Conservation (phyloP, 2,888 invertebrate species). For the Anodontia alba region DNA sequence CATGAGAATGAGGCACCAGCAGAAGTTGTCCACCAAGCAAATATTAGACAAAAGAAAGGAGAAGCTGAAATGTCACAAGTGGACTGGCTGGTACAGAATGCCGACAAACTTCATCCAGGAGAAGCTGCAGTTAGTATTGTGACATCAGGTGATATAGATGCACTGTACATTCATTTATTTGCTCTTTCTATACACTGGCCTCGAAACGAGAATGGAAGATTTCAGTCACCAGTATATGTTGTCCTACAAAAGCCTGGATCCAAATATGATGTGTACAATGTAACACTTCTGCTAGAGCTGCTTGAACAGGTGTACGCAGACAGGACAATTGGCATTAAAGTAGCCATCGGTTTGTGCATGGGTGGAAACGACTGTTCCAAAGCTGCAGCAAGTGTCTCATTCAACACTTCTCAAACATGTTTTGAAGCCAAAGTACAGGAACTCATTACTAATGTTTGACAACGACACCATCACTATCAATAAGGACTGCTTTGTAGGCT, state of each 20-base stretch:
- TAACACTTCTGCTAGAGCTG: conserved; percentile 21
- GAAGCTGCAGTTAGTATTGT: conserved; percentile 24
- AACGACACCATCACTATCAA: background rate
- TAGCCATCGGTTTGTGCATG: conserved; percentile 29
- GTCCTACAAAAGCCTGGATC: conserved; percentile 18
- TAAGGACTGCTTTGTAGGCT: background rate
- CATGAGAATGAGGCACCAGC: background rate
- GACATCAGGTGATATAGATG: conserved; percentile 42
- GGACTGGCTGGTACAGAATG: conserved; percentile 25
- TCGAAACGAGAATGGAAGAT: conserved; percentile 18
- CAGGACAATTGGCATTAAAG: conserved; percentile 25
- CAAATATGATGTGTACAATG: conserved; percentile 33
- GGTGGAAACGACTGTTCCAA: conserved; percentile 46
- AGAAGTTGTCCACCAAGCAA: background rate
- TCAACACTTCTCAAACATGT: conserved; percentile 1
- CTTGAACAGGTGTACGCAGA: conserved; percentile 26
- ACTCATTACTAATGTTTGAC: background rate
- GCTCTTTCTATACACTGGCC: conserved; percentile 9
- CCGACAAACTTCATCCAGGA: background rate
- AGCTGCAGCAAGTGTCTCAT: conserved; percentile 23
- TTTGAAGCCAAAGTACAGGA: background rate
- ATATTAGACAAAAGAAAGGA: conserved; percentile 31
- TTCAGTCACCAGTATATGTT: conserved; percentile 22
- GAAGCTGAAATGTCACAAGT: conserved; percentile 41
- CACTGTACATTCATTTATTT: conserved; percentile 32